Base-by-base conservation (phyloP, 2,797 vertebrate species). In the Babyrousa celebensis region DNA sequence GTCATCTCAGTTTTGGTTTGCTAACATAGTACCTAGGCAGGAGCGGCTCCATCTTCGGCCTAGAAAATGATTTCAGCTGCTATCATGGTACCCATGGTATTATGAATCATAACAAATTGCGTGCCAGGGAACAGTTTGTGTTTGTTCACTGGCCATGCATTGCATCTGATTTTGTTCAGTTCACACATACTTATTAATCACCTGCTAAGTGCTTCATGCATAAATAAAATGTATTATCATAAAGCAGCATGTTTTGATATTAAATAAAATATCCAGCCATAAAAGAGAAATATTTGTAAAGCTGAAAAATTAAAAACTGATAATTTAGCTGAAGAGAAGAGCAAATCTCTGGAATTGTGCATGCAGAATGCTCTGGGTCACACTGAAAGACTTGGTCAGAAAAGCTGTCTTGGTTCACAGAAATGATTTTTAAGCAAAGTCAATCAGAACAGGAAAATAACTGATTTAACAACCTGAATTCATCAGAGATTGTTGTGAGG, bases 391-490 rank as follows among this genome's bases (percentile, higher is more conserved):
- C 0, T 62, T 89, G 16, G 25, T 29, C 9, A n/a, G 75, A 68
- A 18, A 91, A 29, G 1, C 4, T 80, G 2, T 78, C 7, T 10
- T 25, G 1, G 6, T 17, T 84, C 11, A 56, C 12, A 3, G 5
- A 56, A 89, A 87, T n/a, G 3, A 75, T 75, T 56, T 93, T 63
- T 72, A 68, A 68, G 7, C 14, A 65, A 36, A 63, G 25, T 68
- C 29, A 79, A 12, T 72, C 5, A 40, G 10, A 85, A 36, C 5
- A 58, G 3, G 58, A 72, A 95, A 88, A 40, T 89, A 3, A 68
- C 43, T 72, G 8, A 79, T 95, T 89, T 95, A 48, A 27, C 36
- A 80, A 32, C 18, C n/a, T 85, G 48, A 54, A 74, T 82, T 84
- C 9, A 68, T 62, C 27, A 72, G 25, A 67, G 12, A 89, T 48